These are phyloP conservation scores for Pimpla rufipes DNA, from an alignment of 2,888 invertebrate genomes.

Conservation along the genomic window DNA sequence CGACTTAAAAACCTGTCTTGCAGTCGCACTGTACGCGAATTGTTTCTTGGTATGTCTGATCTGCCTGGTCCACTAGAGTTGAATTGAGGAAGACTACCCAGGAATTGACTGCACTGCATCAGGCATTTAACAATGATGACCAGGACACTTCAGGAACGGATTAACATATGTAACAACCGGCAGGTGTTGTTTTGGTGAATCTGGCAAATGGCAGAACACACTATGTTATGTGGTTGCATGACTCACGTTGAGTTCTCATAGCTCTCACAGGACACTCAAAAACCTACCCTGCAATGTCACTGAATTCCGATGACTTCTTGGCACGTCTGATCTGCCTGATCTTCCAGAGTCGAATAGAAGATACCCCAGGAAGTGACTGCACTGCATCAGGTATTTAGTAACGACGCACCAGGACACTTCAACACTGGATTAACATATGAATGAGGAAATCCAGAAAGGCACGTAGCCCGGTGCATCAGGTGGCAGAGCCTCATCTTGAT, in stretches of 20 bases:
- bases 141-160: too few relatives aligned
- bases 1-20: too few relatives aligned
- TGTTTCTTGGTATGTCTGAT: not conserved
- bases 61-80: not conserved
- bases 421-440: not conserved
- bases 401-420: not conserved
- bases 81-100: not conserved
- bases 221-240: too few relatives aligned
- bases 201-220: too few relatives aligned
- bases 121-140: not conserved
- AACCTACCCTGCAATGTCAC: too few relatives aligned
- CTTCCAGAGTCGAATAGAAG: not conserved
- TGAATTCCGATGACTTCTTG: not conserved
- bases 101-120: not conserved
- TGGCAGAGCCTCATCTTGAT: constrained; percentile 15
- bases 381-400: not conserved
- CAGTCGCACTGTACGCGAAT: too few relatives aligned
- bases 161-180: not conserved
- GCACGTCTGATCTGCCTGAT: not conserved
- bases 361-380: not conserved
- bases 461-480: not conserved
- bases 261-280: too few relatives aligned
- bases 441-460: constrained; percentile 11
- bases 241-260: not conserved
- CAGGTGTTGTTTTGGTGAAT: too few relatives aligned